Evolutionary conservation across 2,113 vertebrate species (phyloP).

Genomic region (Onychostoma macrolepis): DNA sequence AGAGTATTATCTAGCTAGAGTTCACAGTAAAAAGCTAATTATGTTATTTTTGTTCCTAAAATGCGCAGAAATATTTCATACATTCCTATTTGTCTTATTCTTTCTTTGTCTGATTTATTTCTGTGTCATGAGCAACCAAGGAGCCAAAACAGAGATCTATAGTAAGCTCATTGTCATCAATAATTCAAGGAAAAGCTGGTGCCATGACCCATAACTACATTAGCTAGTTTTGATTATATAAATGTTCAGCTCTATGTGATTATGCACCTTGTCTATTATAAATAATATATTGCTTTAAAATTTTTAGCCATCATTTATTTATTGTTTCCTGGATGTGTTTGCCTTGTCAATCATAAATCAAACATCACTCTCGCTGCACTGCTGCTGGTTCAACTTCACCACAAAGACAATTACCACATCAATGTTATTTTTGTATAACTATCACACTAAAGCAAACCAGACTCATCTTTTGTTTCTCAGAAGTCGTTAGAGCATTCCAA

Average conservation of each 20-base stretch:
- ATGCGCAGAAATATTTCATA: neutral
- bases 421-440: neutral
- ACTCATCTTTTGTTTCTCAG: neutral
- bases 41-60: neutral
- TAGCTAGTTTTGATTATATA: conserved; percentile 20
- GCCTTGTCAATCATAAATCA: conserved; percentile 16
- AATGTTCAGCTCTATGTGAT: conserved; percentile 30
- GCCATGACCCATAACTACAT: conserved; percentile 7
- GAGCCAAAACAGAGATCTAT: neutral
- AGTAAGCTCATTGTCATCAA: neutral
- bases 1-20: neutral
- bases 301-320: conserved; percentile 46
- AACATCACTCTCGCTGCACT: neutral
- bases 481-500: neutral
- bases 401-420: neutral
- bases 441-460: neutral
- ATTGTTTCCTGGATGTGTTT: neutral
- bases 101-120: neutral
- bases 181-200: neutral
- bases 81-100: neutral
- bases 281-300: conserved; percentile 49
- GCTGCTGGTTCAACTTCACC: neutral
- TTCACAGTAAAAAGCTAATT: neutral
- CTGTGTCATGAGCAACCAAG: neutral
- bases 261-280: conserved; percentile 43